Percentiles rank a stretch among this genome's conserved stretches.
Conservation (phyloP, 2,113 vertebrate genomes). For the Gyps fulvus region DNA sequence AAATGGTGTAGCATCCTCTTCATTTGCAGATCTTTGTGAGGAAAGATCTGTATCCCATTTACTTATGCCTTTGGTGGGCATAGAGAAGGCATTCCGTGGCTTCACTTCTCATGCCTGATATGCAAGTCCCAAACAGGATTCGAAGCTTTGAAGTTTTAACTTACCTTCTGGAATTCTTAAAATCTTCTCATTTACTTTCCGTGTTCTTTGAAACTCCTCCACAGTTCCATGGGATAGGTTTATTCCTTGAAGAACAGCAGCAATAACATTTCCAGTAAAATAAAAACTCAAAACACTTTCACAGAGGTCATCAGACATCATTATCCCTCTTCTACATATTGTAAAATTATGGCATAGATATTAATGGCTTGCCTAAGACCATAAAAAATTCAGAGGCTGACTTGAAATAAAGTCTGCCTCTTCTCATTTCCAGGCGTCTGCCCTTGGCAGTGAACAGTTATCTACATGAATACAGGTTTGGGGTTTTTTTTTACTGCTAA, state of each 20-base stretch:
- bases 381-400: background rate
- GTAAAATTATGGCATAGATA: background rate
- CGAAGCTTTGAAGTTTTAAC: background rate
- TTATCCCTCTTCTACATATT: background rate
- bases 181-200: background rate
- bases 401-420: background rate
- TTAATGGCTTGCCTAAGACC: background rate
- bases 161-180: background rate
- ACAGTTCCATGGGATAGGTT: background rate
- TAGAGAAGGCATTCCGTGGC: background rate
- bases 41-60: background rate
- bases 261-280: background rate
- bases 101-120: background rate
- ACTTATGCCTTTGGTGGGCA: background rate
- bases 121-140: background rate
- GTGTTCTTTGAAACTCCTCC: background rate
- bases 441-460: background rate
- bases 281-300: background rate
- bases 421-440: background rate
- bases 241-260: background rate
- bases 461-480: background rate
- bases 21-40: background rate
- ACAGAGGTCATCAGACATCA: background rate
- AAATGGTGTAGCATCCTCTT: background rate
- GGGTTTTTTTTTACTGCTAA: background rate